Base-by-base conservation (phyloP, 2,797 vertebrate species). In the Tiaroga cobitis region DNA sequence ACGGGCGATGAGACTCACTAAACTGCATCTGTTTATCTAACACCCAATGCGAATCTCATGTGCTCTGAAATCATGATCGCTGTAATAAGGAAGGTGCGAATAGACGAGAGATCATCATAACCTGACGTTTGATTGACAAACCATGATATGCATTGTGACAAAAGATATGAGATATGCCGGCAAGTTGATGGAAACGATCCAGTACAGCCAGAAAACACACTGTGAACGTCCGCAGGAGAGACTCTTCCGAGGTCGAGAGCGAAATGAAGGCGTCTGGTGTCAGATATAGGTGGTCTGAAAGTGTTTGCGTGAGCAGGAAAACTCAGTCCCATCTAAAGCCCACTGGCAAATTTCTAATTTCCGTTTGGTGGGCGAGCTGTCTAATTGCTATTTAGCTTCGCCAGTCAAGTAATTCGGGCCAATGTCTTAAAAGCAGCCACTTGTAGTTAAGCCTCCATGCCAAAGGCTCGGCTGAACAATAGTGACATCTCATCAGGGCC, bases 311-410 rank as follows among this genome's bases (percentile, higher is more conserved):
- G 85, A 87, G 85, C 86, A 91, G 90, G 90, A 88, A 89, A 87
- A 82, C 84, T 84, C 51, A 75, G 90, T 89, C 89, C 93, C 93
- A 92, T 94, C 92, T 93, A 91, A 93, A 93, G 92, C 93, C 90
- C 92, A 93, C 89, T 86, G 90, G 92, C 87, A 93, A 94, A 92
- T 92, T 93, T 93, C 94, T 94, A 91, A 93, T 95, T 95, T 95
- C 94, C 91, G 21, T 90, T 93, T 90, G 82, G 86, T 84, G 91
- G 91, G 91, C 82, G 83, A 92, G 91, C 92, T 93, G 91, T 93
- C 92, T 94, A 93, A 94, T 94, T 93, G 93, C 93, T 94, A 92
- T 94, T 93, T 92, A 92, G 93, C 93, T 93, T 94, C 87, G 26
- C 90, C 82, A 90, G 91, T 91, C 92, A 90, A 93, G 93, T 94